Evolutionary conservation across 2,888 invertebrate genomes (phyloP), one percentile per base, ranked within the genome.

Genomic region (Synanthedon tipuliformis): DNA sequence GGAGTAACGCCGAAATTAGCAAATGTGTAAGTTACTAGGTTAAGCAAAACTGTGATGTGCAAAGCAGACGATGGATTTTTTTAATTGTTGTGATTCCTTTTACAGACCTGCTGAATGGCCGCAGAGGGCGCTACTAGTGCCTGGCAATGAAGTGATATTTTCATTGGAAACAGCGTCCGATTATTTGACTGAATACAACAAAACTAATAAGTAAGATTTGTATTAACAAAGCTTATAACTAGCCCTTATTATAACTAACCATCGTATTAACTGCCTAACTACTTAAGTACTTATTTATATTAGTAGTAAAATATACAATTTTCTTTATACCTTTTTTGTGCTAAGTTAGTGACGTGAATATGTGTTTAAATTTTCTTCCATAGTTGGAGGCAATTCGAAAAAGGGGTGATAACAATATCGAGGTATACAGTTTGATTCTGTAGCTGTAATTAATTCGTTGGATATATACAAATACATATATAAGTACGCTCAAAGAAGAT

Each of bases 81-180:
- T 13, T n/a, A 13, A 45, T 13, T 5, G 4, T 45, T 45, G 4
- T 8, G 5, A 11, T 2, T 3, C 4, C 7, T 45, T 45, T 71
- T 63, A 40, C 67, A 90, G 89, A 52, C 81, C 70, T 4, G 61
- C 87, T 50, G 94, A 93, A 58, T 99, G 98, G 98, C 95, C 98
- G 0, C 93, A 94, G 65, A 93, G 92, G 62, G 92, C 95, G 0
- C 87, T 98, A 12, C 89, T 97, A 54, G 81, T 98, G 48, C 97
- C 98, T 41, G 98, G 97, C 15, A 96, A 97, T 75, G 95, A 97
- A 83, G 94, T 98, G 0, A 92, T 97, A 66, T 97, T 99, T 78
- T 97, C 97, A 0, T 75, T 99, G 70, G 98, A 99, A 85, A 98
- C 98, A 0, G 96, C 98, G 0, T 95, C 98, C 0, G 94, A 98